Evolutionary conservation across 2,797 vertebrate genomes (phyloP), one percentile per base, ranked within the genome.

Genomic region (Etheostoma nigrum): DNA sequence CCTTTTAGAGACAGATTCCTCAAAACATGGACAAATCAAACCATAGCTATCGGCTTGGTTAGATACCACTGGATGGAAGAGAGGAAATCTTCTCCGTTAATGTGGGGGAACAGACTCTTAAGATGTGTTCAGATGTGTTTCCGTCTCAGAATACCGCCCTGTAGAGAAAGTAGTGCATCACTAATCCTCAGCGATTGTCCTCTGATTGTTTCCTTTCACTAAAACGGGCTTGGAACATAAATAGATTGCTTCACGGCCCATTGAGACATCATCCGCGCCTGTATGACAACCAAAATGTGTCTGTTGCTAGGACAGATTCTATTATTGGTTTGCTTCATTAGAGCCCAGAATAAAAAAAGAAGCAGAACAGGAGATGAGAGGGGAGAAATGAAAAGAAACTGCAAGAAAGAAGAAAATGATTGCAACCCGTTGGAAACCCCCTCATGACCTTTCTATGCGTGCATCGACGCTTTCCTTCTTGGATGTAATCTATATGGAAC

Each of bases 231-330:
- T 21, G 16, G 14, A 52, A 55, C 73, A 77, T 13, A 71, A 81
- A 81, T 84, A 81, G 75, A 86, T 73, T 42, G 58, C 72, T 73
- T 76, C 68, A 67, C 16, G 54, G 78, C 72, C 74, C 74, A 73
- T 55, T 81, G 81, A 81, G 78, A 58, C 57, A 47, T 70, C 72
- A 40, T 63, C 44, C 64, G 76, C 52, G 66, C 30, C 62, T 51
- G 58, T 74, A 53, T n/a, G 73, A 69, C 72, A 59, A 66, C 33
- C 64, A 40, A 9, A 66, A 4, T 13, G 55, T 21, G 58, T 62
- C 49, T 69, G 72, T 79, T 77, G 84, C 77, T 72, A 75, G 33
- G 70, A 79, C 60, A 4, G 55, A 62, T 76, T 79, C 76, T 85
- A 70, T 85, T 82, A 73, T 70, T 40, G 55, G 45, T 68, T 30